These are phyloP conservation scores for Stomatorhinus walkeri DNA, from an alignment of 2,797 vertebrate species.

Conservation along the genomic window DNA sequence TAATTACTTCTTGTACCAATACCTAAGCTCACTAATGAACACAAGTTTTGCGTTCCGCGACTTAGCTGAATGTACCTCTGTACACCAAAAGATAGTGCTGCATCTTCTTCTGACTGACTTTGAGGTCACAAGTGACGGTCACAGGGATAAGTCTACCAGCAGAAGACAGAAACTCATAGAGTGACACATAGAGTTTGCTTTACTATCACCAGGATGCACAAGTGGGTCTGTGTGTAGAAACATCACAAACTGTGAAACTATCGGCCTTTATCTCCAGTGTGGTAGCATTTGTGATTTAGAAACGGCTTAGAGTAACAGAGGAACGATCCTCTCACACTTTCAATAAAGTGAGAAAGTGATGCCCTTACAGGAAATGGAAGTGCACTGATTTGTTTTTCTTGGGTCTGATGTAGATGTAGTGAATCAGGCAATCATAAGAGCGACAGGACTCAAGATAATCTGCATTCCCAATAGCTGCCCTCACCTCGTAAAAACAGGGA, in stretches of 20 bases:
- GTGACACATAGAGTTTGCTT: background rate
- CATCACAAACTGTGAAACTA: background rate
- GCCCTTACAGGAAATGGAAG: background rate
- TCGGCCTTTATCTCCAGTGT: background rate
- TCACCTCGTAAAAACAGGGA: slow-evolving; percentile 86
- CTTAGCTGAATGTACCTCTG: background rate
- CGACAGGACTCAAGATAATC: background rate
- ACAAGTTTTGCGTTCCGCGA: background rate
- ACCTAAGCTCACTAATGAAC: background rate
- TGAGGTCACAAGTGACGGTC: background rate
- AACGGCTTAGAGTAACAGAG: background rate
- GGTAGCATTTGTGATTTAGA: background rate
- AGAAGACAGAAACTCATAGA: background rate
- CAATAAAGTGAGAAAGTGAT: background rate
- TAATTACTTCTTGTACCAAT: background rate
- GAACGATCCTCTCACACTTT: background rate
- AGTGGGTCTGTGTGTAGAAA: background rate
- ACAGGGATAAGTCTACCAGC: background rate
- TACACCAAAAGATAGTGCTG: background rate
- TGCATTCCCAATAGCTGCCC: background rate
- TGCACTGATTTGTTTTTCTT: background rate
- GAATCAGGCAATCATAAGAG: background rate
- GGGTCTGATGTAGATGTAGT: background rate
- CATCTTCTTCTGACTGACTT: background rate
- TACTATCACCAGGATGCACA: background rate